These are phyloP conservation scores for Pseudobourletiella spinata DNA, from an alignment of 1,140 invertebrate species.

Conservation along the genomic window DNA sequence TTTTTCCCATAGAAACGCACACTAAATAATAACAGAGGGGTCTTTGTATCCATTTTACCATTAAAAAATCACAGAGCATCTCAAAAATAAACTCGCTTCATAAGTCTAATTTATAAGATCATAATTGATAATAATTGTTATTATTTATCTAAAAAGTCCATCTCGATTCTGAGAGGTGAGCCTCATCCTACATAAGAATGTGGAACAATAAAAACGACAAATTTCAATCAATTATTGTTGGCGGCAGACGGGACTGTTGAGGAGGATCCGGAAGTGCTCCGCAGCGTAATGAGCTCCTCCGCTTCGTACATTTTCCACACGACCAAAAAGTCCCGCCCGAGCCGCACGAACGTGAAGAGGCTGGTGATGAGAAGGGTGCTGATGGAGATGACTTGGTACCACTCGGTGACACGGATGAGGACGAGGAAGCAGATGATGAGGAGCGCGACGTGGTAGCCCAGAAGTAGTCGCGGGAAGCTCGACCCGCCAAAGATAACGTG, in stretches of 20 bases:
- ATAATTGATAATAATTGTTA: too few species aligned
- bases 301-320: constrained; percentile 69
- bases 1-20: too few species aligned
- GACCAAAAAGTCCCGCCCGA: constrained; percentile 73
- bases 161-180: too few species aligned
- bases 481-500: constrained; percentile 82
- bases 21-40: too few species aligned
- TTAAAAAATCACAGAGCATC: too few species aligned
- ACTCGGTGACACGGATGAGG: constrained; percentile 66
- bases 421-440: constrained; percentile 67
- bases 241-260: background rate
- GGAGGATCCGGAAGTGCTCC: background rate
- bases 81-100: too few species aligned
- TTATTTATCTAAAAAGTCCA: too few species aligned
- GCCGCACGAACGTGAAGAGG: constrained; percentile 83
- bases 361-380: constrained; percentile 68
- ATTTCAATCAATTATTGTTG: background rate
- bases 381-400: constrained; percentile 83
- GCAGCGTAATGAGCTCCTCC: constrained; percentile 51
- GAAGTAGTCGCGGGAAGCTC: constrained; percentile 56
- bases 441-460: constrained; percentile 61
- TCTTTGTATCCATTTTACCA: too few species aligned
- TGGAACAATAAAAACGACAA: background rate
- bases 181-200: too few species aligned
- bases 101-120: too few species aligned